phyloP scores from a whole-genome alignment of 2,113 vertebrate species.

The Istiophorus platypterus region DNA sequence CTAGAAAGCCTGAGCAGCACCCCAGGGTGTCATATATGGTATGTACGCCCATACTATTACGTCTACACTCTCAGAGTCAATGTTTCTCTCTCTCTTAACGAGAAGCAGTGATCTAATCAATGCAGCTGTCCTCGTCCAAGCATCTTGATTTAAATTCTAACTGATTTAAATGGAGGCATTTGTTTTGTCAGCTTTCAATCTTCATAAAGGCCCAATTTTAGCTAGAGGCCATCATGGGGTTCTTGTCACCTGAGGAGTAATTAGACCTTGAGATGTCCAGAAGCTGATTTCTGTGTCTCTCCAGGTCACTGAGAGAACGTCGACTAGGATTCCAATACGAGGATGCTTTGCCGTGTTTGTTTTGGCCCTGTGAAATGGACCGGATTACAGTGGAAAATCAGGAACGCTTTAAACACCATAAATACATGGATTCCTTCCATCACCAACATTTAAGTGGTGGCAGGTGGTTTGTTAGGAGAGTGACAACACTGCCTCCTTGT shows the following conservation, averaged over 20 bases:
- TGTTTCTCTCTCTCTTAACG: constrained; percentile 4
- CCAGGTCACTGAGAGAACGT: neutral
- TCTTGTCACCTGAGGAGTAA: constrained; percentile 65
- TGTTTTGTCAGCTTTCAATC: constrained; percentile 62
- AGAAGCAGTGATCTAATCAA: constrained; percentile 27
- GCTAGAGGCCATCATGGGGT: constrained; percentile 21
- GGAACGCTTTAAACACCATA: constrained; percentile 19
- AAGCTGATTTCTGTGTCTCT: constrained; percentile 44
- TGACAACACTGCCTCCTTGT: constrained; percentile 82
- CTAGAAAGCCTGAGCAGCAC: constrained; percentile 38
- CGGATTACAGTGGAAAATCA: constrained; percentile 32
- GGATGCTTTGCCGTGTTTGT: neutral
- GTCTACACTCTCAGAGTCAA: constrained; percentile 8
- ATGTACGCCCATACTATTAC: constrained; percentile 16
- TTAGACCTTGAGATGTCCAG: constrained; percentile 52
- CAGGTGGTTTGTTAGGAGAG: constrained; percentile 44
- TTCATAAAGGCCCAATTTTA: constrained; percentile 45
- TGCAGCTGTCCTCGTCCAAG: neutral
- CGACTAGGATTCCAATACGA: neutral
- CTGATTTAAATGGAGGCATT: constrained; percentile 52
- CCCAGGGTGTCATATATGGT: constrained; percentile 34
- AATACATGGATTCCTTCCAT: constrained; percentile 5
- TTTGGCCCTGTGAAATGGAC: neutral
- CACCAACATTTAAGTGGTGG: neutral
- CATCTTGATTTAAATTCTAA: constrained; percentile 37